A percentile compares a stretch with the other conserved stretches of the same genome.
Evolutionary conservation across 2,888 invertebrate species (phyloP).

Genomic region (Drosophila fulvimacula): DNA sequence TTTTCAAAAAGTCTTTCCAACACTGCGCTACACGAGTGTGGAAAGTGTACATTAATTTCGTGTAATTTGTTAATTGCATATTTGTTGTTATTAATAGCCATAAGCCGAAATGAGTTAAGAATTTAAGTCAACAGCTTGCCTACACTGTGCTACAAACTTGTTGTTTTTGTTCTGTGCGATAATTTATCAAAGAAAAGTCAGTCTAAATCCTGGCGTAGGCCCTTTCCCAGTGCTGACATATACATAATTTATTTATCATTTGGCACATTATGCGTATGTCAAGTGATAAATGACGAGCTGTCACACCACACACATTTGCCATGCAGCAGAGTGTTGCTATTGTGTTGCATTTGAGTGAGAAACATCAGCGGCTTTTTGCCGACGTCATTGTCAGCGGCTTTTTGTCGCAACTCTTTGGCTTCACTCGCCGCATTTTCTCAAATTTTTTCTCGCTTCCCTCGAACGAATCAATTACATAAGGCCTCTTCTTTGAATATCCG

Average conservation of each 20-base stretch:
- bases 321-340: slow-evolving; percentile 48
- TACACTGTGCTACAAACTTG: slow-evolving; percentile 28
- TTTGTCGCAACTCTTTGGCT: slow-evolving; percentile 50
- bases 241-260: slow-evolving; percentile 44
- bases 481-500: slow-evolving; percentile 63
- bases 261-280: slow-evolving; percentile 42
- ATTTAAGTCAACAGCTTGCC: slow-evolving; percentile 2
- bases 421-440: slow-evolving; percentile 9
- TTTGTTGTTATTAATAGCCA: slow-evolving; percentile 5
- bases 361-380: slow-evolving; percentile 56
- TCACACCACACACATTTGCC: neutral
- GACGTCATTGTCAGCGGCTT: slow-evolving; percentile 50
- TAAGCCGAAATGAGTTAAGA: neutral
- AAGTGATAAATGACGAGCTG: slow-evolving; percentile 65
- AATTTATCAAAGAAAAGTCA: slow-evolving; percentile 40
- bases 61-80: slow-evolving; percentile 2
- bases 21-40: slow-evolving; percentile 4
- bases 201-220: slow-evolving; percentile 3
- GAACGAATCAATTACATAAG: slow-evolving; percentile 70
- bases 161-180: neutral
- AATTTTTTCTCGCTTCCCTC: neutral
- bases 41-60: too few species aligned
- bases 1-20: slow-evolving; percentile 6
- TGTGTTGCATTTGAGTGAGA: slow-evolving; percentile 24
- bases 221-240: slow-evolving; percentile 22